Conservation (phyloP, 2,888 invertebrate species). For the Tinea pellionella region DNA sequence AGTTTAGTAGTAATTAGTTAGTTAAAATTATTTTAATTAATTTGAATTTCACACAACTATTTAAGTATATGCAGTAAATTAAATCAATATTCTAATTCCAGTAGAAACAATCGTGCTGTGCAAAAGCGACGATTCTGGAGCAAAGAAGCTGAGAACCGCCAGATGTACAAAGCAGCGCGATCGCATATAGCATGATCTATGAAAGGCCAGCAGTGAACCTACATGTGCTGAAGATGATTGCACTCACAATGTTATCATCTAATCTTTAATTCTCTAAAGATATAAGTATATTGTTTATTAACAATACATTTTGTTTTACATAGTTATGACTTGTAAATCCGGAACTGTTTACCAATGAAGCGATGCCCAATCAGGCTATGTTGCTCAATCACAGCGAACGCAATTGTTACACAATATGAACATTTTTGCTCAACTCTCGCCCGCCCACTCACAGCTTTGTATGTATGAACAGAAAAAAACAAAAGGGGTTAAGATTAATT, state of each 20-base stretch:
- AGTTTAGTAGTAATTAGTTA: too few species aligned
- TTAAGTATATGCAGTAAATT: too few species aligned
- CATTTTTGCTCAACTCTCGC: conserved; percentile 40
- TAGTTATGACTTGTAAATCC: not conserved
- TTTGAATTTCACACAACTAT: too few species aligned
- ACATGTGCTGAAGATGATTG: too few species aligned
- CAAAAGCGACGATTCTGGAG: too few species aligned
- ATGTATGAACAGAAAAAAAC: conserved; percentile 29
- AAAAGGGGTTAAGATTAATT: conserved; percentile 21
- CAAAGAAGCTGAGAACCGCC: too few species aligned
- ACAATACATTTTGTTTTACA: not conserved
- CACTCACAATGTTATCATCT: not conserved
- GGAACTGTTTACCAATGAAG: conserved; percentile 4
- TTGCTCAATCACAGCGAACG: conserved; percentile 35
- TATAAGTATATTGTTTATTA: not conserved
- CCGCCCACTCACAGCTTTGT: conserved; percentile 33
- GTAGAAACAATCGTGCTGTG: too few species aligned
- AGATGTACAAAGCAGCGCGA: too few species aligned
- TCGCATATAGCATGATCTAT: too few species aligned
- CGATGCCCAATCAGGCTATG: conserved; percentile 17
- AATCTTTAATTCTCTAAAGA: not conserved
- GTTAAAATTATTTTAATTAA: too few species aligned
- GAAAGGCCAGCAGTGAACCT: too few species aligned
- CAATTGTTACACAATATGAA: conserved; percentile 37
- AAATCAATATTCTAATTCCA: too few species aligned